phyloP scores from a whole-genome alignment of 2,888 invertebrate genomes.

The Melanargia galathea region DNA sequence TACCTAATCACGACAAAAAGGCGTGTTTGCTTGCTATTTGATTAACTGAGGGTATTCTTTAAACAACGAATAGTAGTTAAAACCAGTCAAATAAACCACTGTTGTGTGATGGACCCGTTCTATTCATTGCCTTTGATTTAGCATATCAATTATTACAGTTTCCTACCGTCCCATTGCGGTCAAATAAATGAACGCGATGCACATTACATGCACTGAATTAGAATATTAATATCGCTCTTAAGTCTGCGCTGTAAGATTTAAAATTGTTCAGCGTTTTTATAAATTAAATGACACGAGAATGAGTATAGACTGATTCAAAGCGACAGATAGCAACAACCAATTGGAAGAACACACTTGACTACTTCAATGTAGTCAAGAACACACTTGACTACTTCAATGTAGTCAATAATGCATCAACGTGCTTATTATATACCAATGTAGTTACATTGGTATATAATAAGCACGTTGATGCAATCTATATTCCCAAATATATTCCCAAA shows the following conservation, averaged over 20 bases:
- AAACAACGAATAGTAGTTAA: not conserved
- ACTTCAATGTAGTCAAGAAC: constrained; percentile 26
- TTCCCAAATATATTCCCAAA: no score
- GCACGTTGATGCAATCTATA: no score
- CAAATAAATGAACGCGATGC: constrained; percentile 38
- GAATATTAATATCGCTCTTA: constrained; percentile 25
- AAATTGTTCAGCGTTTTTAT: constrained; percentile 12
- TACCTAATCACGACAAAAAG: no score
- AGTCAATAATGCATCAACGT: constrained; percentile 17
- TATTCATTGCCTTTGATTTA: constrained; percentile 4
- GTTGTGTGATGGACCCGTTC: not conserved
- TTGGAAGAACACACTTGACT: constrained; percentile 32
- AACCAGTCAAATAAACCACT: not conserved
- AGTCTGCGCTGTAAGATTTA: constrained; percentile 6
- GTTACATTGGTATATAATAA: not conserved
- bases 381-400: constrained; percentile 29
- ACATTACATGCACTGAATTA: constrained; percentile 24
- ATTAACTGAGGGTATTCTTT: no score
- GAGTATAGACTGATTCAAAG: constrained; percentile 56
- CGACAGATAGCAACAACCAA: constrained; percentile 50
- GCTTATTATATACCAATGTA: not conserved
- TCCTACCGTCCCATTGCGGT: constrained; percentile 41
- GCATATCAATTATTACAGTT: constrained; percentile 15
- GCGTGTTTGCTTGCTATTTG: no score
- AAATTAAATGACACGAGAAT: constrained; percentile 41